Percentiles rank a stretch among this genome's conserved stretches.
These are phyloP conservation scores for Candidula unifasciata DNA, from an alignment of 2,888 invertebrate genomes.

Conservation along the genomic window DNA sequence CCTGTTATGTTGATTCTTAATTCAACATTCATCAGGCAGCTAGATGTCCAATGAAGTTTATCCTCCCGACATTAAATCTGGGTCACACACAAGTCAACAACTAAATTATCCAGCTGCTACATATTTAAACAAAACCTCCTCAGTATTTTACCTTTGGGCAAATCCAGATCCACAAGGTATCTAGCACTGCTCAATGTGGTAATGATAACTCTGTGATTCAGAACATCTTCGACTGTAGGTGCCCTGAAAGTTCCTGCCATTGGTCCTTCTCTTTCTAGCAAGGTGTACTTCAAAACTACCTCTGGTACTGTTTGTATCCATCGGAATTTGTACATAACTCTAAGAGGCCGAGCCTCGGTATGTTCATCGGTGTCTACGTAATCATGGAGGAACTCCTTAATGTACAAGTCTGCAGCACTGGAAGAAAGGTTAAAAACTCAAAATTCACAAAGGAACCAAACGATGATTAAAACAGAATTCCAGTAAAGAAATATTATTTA, in stretches of 20 bases:
- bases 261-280: slow-evolving; percentile 80
- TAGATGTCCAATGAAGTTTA: no score
- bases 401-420: slow-evolving; percentile 89
- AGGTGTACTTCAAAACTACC: slow-evolving; percentile 85
- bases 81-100: no score
- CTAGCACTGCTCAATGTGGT: slow-evolving; percentile 89
- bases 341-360: slow-evolving; percentile 84
- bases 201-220: slow-evolving; percentile 85
- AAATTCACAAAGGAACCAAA: not conserved
- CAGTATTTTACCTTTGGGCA: slow-evolving; percentile 47
- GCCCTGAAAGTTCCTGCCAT: slow-evolving; percentile 81
- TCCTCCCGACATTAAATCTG: no score
- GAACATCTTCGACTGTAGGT: slow-evolving; percentile 85
- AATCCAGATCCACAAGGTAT: slow-evolving; percentile 84
- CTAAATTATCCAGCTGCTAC: no score
- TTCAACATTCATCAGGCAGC: no score
- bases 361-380: slow-evolving; percentile 84
- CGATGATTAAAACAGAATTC: not conserved
- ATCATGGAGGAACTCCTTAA: slow-evolving; percentile 88
- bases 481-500: no score
- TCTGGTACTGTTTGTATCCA: slow-evolving; percentile 88
- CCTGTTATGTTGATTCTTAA: no score
- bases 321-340: slow-evolving; percentile 88
- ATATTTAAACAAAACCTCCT: no score
- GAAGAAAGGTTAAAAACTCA: not conserved